Evolutionary conservation across 2,888 invertebrate species (phyloP).

Genomic region (Eurois occulta): DNA sequence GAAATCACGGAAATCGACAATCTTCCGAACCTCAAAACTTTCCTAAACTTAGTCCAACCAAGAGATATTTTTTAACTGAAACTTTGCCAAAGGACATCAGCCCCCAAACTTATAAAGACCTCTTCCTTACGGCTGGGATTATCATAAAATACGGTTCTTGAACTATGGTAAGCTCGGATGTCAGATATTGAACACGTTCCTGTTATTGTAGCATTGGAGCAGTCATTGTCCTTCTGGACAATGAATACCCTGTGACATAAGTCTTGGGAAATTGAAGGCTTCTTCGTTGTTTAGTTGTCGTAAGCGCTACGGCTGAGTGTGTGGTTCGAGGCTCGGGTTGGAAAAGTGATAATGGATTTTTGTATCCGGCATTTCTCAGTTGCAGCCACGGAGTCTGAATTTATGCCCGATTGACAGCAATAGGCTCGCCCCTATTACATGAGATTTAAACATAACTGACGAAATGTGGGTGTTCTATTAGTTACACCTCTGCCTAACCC

Average conservation of each 20-base stretch:
- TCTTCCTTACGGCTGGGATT: conserved; percentile 22
- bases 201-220: conserved; percentile 48
- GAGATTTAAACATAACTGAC: no score
- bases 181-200: conserved; percentile 48
- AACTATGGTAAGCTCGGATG: conserved; percentile 35
- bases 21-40: background rate
- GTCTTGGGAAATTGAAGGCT: conserved; percentile 3
- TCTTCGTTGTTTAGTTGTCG: background rate
- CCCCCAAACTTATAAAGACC: conserved; percentile 14
- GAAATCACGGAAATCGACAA: background rate
- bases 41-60: conserved; percentile 6
- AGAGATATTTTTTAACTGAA: conserved; percentile 24
- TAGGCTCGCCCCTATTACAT: no score
- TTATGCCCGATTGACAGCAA: background rate
- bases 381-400: background rate
- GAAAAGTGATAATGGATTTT: background rate
- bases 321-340: background rate
- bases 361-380: background rate
- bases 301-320: background rate
- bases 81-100: conserved; percentile 14
- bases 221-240: conserved; percentile 23
- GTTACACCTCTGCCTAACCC: no score
- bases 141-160: conserved; percentile 45
- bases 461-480: background rate
- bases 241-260: conserved; percentile 26